These are phyloP conservation scores for Epinotia nisella DNA, from an alignment of 2,888 invertebrate genomes.

Conservation along the genomic window DNA sequence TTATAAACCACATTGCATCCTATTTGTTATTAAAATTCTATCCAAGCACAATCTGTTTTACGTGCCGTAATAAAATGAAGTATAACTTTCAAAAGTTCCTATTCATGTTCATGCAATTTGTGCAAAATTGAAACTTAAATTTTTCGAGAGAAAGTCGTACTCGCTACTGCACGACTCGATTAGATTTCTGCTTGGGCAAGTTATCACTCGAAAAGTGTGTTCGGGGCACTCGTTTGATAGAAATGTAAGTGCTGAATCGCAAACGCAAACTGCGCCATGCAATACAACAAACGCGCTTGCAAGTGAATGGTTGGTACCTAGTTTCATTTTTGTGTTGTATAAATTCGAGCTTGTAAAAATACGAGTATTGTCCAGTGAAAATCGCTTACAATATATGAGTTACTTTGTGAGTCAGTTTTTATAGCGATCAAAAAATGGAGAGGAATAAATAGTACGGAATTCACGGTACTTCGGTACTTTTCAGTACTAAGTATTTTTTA, in stretches of 20 bases:
- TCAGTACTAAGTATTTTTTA: too few relatives aligned
- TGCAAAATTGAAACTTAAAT: constrained; percentile 14
- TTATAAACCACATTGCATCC: constrained; percentile 20
- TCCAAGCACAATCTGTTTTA: constrained; percentile 35
- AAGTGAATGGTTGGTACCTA: constrained; percentile 18
- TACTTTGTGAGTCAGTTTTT: background rate
- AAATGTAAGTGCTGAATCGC: constrained; percentile 34
- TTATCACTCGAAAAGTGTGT: constrained; percentile 36
- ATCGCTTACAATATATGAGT: background rate
- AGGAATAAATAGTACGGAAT: too few relatives aligned
- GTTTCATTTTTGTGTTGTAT: constrained; percentile 18
- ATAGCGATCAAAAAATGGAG: background rate
- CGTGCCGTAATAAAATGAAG: constrained; percentile 25
- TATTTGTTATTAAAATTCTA: constrained; percentile 25
- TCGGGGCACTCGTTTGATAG: constrained; percentile 25
- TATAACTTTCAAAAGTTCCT: constrained; percentile 15
- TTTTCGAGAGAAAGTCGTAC: constrained; percentile 11
- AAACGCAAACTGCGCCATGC: constrained; percentile 26
- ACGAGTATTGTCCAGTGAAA: background rate
- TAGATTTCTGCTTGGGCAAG: constrained; percentile 22
- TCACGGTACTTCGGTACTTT: too few relatives aligned
- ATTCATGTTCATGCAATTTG: constrained; percentile 10
- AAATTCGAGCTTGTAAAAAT: constrained; percentile 9
- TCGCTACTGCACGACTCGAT: constrained; percentile 13
- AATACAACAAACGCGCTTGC: constrained; percentile 24